Percentiles rank a stretch among this genome's conserved stretches.
phyloP scores from a whole-genome alignment of 2,797 vertebrate genomes.

The Tarsius wallacei region DNA sequence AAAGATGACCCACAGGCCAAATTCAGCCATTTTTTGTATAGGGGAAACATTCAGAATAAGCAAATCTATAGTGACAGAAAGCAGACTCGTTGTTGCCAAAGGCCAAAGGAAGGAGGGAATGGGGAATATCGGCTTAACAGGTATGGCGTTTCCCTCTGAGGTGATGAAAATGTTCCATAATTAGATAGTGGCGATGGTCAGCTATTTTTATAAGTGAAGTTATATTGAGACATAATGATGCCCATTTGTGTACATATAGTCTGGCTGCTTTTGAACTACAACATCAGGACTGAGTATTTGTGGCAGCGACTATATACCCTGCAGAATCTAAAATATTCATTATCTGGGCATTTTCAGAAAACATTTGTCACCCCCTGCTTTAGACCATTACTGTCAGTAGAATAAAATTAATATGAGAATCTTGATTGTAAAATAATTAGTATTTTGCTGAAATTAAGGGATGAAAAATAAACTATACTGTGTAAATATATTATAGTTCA shows the following conservation, averaged over 20 bases:
- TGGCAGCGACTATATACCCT: background rate
- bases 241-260: background rate
- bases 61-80: background rate
- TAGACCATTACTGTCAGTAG: slow-evolving; percentile 40
- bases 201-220: background rate
- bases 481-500: background rate
- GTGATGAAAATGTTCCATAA: background rate
- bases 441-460: slow-evolving; percentile 65
- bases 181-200: background rate
- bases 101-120: background rate
- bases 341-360: slow-evolving; percentile 52
- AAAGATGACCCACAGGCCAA: background rate
- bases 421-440: slow-evolving; percentile 39
- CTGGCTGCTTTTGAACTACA: background rate
- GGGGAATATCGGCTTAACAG: background rate
- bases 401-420: slow-evolving; percentile 54
- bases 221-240: background rate
- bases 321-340: background rate
- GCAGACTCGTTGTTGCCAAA: background rate
- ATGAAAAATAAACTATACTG: slow-evolving; percentile 22
- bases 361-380: background rate
- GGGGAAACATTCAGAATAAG: background rate
- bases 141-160: background rate
- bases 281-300: background rate
- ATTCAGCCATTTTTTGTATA: background rate